A percentile compares a stretch with the other conserved stretches of the same genome.
Conservation (phyloP, 2,797 vertebrate species). For the Artibeus jamaicensis region DNA sequence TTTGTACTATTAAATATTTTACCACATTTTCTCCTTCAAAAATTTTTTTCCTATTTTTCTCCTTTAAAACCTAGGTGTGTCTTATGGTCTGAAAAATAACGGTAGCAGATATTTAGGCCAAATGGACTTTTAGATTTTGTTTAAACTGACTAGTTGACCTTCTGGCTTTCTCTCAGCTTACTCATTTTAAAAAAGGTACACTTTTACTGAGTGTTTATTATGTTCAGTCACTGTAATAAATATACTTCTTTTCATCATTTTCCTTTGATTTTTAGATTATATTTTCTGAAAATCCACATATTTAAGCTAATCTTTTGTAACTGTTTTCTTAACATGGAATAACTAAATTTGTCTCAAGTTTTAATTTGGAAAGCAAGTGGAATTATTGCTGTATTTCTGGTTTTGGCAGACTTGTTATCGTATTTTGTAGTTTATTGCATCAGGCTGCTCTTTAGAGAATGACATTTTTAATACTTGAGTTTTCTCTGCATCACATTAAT, state of each 20-base stretch:
- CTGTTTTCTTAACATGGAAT: conserved; percentile 27
- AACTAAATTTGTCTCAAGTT: not conserved
- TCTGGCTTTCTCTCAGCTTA: not conserved
- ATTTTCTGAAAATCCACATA: not conserved
- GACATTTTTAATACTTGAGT: not conserved
- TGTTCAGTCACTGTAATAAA: not conserved
- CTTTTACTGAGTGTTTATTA: not conserved
- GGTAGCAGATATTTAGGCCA: no score
- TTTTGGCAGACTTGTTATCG: conserved; percentile 36
- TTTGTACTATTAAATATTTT: no score
- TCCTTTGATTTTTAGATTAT: not conserved
- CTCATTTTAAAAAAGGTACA: not conserved
- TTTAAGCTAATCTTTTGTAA: not conserved
- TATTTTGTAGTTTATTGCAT: conserved; percentile 54
- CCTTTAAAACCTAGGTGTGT: no score
- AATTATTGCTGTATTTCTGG: not conserved
- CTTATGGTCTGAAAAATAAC: no score
- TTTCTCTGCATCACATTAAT: conserved; percentile 40
- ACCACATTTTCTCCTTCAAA: no score
- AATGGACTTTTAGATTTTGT: not conserved
- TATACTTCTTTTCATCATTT: not conserved
- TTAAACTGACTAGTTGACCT: not conserved
- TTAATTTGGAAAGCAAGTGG: not conserved
- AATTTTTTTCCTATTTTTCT: no score
- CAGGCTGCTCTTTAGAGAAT: conserved; percentile 60